Conservation (phyloP, 2,888 invertebrate species). For the Hyles lineata region DNA sequence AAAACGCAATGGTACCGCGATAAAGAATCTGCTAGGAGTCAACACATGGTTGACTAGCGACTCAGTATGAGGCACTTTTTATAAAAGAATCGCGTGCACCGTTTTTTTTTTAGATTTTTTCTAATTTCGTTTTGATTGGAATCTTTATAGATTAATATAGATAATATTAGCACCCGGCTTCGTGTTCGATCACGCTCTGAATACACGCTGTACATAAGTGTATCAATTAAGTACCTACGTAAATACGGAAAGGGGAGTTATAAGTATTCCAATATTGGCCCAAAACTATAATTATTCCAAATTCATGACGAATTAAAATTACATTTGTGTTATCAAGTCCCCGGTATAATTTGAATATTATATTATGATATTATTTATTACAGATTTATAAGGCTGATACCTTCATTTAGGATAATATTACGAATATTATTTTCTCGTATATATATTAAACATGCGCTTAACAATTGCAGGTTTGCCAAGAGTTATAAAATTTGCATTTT, state of each 20-base stretch:
- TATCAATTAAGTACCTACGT: not conserved
- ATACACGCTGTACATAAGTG: too few relatives aligned
- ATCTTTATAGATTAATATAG: too few relatives aligned
- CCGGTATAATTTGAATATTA: constrained; percentile 27
- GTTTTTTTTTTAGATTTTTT: too few relatives aligned
- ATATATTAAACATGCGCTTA: constrained; percentile 64
- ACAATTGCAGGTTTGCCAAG: constrained; percentile 85
- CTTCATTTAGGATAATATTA: constrained; percentile 49
- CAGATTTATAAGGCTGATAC: constrained; percentile 57
- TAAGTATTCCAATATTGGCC: constrained; percentile 7
- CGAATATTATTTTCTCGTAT: constrained; percentile 45
- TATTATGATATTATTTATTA: constrained; percentile 50
- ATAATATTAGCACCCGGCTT: too few relatives aligned
- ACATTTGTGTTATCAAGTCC: not conserved
- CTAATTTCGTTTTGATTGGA: too few relatives aligned
- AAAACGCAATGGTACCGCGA: too few relatives aligned
- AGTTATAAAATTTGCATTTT: constrained; percentile 84
- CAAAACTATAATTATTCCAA: not conserved
- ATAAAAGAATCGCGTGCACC: too few relatives aligned
- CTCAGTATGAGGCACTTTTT: too few relatives aligned
- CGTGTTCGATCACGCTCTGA: too few relatives aligned
- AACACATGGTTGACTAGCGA: too few relatives aligned
- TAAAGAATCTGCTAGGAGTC: too few relatives aligned
- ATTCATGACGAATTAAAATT: not conserved
- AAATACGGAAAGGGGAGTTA: not conserved